These are phyloP conservation scores for Loris lydekkerianus DNA, from an alignment of 2,797 vertebrate species.

Conservation along the genomic window DNA sequence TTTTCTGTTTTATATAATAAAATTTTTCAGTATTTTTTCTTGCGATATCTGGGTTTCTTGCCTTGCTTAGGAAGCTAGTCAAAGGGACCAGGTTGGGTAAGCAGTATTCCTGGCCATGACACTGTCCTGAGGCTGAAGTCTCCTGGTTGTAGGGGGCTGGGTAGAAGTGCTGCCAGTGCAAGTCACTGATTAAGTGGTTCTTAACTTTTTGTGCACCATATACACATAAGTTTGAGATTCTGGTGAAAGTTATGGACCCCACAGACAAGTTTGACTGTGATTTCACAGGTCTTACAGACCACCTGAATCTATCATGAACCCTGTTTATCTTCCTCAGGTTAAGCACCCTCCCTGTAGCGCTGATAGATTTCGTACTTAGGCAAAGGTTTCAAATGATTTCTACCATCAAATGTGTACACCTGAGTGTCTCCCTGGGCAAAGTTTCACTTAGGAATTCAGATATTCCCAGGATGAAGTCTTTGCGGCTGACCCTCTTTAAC, in stretches of 20 bases:
- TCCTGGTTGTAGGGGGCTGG: background rate
- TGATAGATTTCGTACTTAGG: background rate
- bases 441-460: background rate
- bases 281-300: background rate
- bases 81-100: background rate
- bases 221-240: background rate
- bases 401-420: background rate
- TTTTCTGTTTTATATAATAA: background rate
- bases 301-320: background rate
- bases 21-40: background rate
- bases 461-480: background rate
- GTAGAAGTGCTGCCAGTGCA: background rate
- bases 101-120: background rate
- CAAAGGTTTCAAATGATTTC: constrained; percentile 6
- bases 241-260: background rate
- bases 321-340: background rate
- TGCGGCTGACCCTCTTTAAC: background rate
- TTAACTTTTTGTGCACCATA: background rate
- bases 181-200: background rate
- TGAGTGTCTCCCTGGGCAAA: background rate
- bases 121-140: background rate
- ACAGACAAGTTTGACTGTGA: background rate
- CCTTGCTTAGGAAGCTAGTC: background rate
- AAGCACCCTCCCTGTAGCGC: background rate
- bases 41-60: background rate